phyloP scores from a whole-genome alignment of 30 jellyfish, hydroid and myxozoan genomes.

The Aurelia sp. region DNA sequence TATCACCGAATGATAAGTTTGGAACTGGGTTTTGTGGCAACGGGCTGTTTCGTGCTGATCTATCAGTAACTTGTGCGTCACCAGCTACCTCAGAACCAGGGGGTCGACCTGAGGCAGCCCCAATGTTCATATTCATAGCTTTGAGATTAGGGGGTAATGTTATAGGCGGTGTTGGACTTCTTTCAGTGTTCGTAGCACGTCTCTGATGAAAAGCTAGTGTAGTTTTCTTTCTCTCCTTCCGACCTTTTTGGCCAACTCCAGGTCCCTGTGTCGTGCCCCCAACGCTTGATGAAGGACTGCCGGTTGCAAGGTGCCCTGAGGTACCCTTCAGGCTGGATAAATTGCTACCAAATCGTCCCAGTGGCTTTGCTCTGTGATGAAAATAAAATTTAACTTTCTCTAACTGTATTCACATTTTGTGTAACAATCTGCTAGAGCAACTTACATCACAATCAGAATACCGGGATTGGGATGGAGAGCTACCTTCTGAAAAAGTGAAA shows the following conservation, averaged over 20 bases:
- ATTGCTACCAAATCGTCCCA: slow-evolving; percentile 48
- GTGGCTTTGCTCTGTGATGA: slow-evolving; percentile 32
- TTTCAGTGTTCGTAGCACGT: slow-evolving; percentile 50
- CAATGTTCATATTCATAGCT: slow-evolving; percentile 6
- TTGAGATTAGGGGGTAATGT: slow-evolving; percentile 33
- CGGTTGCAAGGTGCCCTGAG: slow-evolving; percentile 13
- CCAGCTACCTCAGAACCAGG: slow-evolving; percentile 1
- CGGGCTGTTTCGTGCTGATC: slow-evolving; percentile 27
- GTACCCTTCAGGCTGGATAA: slow-evolving; percentile 22
- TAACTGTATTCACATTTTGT: too few relatives aligned
- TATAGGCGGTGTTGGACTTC: slow-evolving; percentile 73
- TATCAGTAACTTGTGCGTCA: slow-evolving; percentile 8
- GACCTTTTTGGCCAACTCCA: slow-evolving; percentile 16
- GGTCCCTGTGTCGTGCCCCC: slow-evolving; percentile 29
- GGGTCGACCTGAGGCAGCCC: slow-evolving; percentile 20
- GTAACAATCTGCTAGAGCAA: too few relatives aligned
- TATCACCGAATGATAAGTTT: background rate
- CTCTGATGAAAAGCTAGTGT: slow-evolving; percentile 65
- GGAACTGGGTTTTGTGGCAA: background rate
- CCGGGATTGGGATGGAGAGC: too few relatives aligned
- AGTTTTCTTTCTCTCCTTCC: slow-evolving; percentile 63
- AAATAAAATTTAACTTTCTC: background rate
- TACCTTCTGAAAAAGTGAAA: too few relatives aligned
- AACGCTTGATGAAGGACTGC: slow-evolving; percentile 50
- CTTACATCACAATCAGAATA: too few relatives aligned